Evolutionary conservation across 2,113 vertebrate genomes (phyloP), one percentile per base, ranked within the genome.

Genomic region (Ceuthmochares aereus): DNA sequence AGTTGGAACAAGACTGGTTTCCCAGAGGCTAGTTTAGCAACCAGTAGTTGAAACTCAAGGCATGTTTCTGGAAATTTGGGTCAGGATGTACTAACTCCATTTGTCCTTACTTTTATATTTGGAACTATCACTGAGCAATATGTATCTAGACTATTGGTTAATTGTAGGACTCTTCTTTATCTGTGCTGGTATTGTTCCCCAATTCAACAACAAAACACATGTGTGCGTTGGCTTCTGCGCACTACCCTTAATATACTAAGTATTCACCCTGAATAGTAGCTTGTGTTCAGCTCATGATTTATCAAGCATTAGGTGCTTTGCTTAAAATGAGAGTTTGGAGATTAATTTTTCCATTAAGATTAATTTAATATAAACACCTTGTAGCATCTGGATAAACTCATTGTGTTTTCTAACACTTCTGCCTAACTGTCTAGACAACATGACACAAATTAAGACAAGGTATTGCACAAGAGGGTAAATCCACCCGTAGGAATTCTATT

Each of bases 311-410:
- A 42, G 62, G 26, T 51, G 67, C 4, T 47, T 87, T 85, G 34
- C 60, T 73, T 62, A 74, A 51, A 88, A 90, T 70, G n/a, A 84
- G 22, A 63, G 88, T 88, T 81, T n/a, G 27, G 36, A 93, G 55
- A 84, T 91, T 76, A 93, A 47, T 95, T 91, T 90, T 90, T 51
- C 51, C 14, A 84, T 70, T 76, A 91, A 87, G 96, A 95, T 79
- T 66, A 75, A 58, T 87, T 88, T 66, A 45, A 56, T 90, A 75
- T 36, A 84, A 89, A 72, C 20, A 54, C 19, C 93, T 76, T 52
- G 51, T 82, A 93, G 11, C 25, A 80, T 93, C 84, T 92, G 32
- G 20, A 34, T 77, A 83, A 79, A 93, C 82, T 58, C 10, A 23
- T 30, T 84, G 29, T 14, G 90, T 89, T 92, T 87, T 59, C 36